Percentiles rank a stretch among this genome's conserved stretches.
These are phyloP conservation scores for Pseudorasbora parva DNA, from an alignment of 2,113 vertebrate genomes.

Conservation along the genomic window DNA sequence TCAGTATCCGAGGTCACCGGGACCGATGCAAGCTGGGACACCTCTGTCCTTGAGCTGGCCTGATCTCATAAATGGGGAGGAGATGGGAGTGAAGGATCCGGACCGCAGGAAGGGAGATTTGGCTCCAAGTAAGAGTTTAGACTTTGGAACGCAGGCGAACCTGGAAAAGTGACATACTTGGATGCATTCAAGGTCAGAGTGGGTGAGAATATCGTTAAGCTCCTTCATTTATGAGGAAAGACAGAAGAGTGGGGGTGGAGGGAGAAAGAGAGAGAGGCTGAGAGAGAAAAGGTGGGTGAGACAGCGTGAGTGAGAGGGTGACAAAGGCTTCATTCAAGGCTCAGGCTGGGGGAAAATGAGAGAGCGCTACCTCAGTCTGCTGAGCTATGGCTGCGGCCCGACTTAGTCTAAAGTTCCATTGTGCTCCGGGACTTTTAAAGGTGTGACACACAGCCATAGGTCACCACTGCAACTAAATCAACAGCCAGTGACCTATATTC, in stretches of 20 bases:
- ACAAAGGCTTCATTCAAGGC: conserved; percentile 59
- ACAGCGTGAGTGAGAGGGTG: conserved; percentile 47
- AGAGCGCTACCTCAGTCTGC: conserved; percentile 42
- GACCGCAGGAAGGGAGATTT: conserved; percentile 17
- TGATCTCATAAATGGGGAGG: background rate
- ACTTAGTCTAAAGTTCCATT: conserved; percentile 54
- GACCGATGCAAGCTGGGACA: background rate
- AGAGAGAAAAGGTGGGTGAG: conserved; percentile 53
- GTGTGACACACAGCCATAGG: conserved; percentile 51
- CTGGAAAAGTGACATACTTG: conserved; percentile 41
- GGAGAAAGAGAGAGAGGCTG: conserved; percentile 11
- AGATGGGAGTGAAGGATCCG: conserved; percentile 9
- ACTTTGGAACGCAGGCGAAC: conserved; percentile 12
- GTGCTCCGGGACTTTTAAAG: conserved; percentile 48
- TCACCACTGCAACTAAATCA: conserved; percentile 45
- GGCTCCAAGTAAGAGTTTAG: conserved; percentile 7
- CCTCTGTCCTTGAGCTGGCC: conserved; percentile 38
- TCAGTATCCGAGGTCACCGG: conserved; percentile 36
- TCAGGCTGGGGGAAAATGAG: conserved; percentile 44
- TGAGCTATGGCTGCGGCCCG: conserved; percentile 24
- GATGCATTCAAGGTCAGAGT: conserved; percentile 44
- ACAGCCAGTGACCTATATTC: conserved; percentile 41
- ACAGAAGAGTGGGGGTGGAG: conserved; percentile 40
- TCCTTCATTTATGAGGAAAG: conserved; percentile 43
- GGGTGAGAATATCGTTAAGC: conserved; percentile 45